Evolutionary conservation across 2,888 invertebrate genomes (phyloP).

Genomic region (Tachystola acroxantha): DNA sequence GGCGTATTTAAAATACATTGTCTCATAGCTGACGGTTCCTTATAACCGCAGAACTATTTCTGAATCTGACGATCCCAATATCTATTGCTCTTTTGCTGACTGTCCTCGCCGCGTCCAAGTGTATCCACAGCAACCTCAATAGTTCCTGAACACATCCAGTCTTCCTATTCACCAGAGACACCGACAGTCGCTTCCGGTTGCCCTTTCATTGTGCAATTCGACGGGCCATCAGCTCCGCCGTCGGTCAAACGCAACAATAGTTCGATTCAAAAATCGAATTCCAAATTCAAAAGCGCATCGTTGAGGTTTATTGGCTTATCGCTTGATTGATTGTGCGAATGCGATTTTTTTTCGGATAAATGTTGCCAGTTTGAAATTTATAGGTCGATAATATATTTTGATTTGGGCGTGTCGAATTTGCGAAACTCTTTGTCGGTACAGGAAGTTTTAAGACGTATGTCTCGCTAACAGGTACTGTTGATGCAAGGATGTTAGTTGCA

Average conservation of each 20-base stretch:
- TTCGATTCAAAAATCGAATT: slow-evolving; percentile 69
- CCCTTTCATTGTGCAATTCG: slow-evolving; percentile 66
- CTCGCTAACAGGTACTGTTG: slow-evolving; percentile 53
- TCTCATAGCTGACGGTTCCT: too few species aligned
- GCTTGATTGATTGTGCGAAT: slow-evolving; percentile 78
- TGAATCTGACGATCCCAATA: too few species aligned
- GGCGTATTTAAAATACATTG: too few species aligned
- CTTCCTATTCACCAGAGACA: slow-evolving; percentile 60
- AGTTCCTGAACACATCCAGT: slow-evolving; percentile 60
- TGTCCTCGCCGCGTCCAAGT: slow-evolving; percentile 33
- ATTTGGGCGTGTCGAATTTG: slow-evolving; percentile 74
- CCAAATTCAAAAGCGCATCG: slow-evolving; percentile 76
- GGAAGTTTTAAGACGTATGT: slow-evolving; percentile 56
- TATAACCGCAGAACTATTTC: too few species aligned
- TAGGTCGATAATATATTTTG: slow-evolving; percentile 70
- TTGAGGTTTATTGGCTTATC: slow-evolving; percentile 79
- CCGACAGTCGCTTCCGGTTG: slow-evolving; percentile 66
- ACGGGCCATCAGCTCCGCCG: slow-evolving; percentile 62
- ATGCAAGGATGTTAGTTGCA: slow-evolving; percentile 44
- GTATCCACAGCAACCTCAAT: slow-evolving; percentile 49
- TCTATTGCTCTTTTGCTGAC: slow-evolving; percentile 38
- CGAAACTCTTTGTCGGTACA: slow-evolving; percentile 58
- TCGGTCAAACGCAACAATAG: slow-evolving; percentile 65
- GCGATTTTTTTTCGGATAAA: slow-evolving; percentile 37
- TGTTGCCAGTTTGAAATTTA: slow-evolving; percentile 40